Percentiles rank a stretch among this genome's conserved stretches.
These are phyloP conservation scores for Hipposideros larvatus DNA, from an alignment of 2,797 vertebrate species.

Conservation along the genomic window DNA sequence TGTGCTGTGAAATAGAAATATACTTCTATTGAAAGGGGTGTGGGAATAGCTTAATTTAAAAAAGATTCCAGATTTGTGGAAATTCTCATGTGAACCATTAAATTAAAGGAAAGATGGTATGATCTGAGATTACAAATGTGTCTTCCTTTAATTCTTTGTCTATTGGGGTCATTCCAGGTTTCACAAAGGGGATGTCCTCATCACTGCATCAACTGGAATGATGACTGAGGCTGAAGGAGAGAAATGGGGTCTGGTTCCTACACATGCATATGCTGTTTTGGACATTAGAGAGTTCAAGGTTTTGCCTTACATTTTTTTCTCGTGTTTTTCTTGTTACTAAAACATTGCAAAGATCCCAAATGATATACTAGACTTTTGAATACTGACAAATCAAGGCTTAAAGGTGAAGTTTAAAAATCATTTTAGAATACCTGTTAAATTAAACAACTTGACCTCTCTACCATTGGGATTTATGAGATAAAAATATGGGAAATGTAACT, in stretches of 20 bases:
- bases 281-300: constrained; percentile 99
- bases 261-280: constrained; percentile 98
- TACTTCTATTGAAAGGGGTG: background rate
- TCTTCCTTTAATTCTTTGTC: background rate
- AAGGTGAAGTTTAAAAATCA: background rate
- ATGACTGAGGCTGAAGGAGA: constrained; percentile 99
- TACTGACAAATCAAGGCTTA: background rate
- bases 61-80: background rate
- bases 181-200: constrained; percentile 97
- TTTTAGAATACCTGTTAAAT: background rate
- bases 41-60: background rate
- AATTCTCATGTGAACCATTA: background rate
- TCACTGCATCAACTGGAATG: constrained; percentile 97
- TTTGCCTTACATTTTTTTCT: constrained; percentile 17
- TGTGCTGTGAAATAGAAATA: background rate
- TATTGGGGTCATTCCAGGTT: constrained; percentile 89
- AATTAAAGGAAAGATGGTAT: background rate
- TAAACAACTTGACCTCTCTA: background rate
- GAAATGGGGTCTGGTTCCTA: constrained; percentile 97
- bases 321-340: constrained; percentile 29
- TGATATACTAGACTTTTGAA: background rate
- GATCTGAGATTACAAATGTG: background rate
- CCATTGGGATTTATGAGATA: background rate
- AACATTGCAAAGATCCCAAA: background rate
- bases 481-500: background rate